These are phyloP conservation scores for human DNA, from an alignment of 2,113 vertebrate species.

Conservation along the genomic window GRCh38 chr5:87316501-87317000, in stretches of 20 bases:
- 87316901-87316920: too few species aligned
- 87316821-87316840: background rate
- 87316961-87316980: too few species aligned
- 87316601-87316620: background rate
- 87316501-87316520: background rate
- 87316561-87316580: background rate
- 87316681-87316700: background rate
- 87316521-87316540: background rate
- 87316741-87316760: background rate
- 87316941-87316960: too few species aligned
- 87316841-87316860: background rate
- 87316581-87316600: background rate
- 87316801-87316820: background rate
- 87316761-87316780: background rate
- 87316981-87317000: too few species aligned
- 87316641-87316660: background rate
- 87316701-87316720: background rate
- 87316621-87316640: background rate
- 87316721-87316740: background rate
- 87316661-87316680: background rate
- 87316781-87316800: background rate
- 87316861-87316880: background rate
- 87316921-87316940: too few species aligned
- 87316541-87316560: background rate
- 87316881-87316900: too few species aligned